phyloP scores from a whole-genome alignment of 2,797 vertebrate genomes.

The Diceros bicornis region DNA sequence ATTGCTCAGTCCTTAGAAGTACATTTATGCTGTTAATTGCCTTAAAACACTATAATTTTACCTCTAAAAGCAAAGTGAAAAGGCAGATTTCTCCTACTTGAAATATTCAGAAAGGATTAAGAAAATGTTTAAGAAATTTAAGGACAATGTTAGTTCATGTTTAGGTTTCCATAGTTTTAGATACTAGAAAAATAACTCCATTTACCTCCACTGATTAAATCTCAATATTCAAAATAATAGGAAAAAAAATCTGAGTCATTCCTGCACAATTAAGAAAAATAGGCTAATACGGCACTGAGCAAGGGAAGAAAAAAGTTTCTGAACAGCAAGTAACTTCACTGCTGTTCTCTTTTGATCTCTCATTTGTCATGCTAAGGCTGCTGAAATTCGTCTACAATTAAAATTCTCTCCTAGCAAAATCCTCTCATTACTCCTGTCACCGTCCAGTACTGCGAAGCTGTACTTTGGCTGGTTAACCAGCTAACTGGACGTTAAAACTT shows the following conservation, averaged over 20 bases:
- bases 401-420: constrained; percentile 50
- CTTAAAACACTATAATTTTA: neutral
- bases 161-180: neutral
- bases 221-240: neutral
- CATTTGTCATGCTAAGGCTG: neutral
- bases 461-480: constrained; percentile 66
- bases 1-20: neutral
- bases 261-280: constrained; percentile 25
- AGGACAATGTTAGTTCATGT: neutral
- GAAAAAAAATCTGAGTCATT: neutral
- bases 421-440: neutral
- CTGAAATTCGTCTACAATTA: constrained; percentile 14
- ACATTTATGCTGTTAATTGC: neutral
- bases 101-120: neutral
- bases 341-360: neutral
- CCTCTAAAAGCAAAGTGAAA: neutral
- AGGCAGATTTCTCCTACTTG: neutral
- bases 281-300: neutral
- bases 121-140: constrained; percentile 15
- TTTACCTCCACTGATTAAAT: neutral
- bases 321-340: neutral
- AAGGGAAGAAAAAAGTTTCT: neutral
- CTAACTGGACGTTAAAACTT: constrained; percentile 65
- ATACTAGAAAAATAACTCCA: constrained; percentile 1
- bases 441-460: neutral